These are phyloP conservation scores for Eunapius fragilis DNA, from an alignment of 37 sponge, comb jelly and placozoan genomes.

Conservation along the genomic window DNA sequence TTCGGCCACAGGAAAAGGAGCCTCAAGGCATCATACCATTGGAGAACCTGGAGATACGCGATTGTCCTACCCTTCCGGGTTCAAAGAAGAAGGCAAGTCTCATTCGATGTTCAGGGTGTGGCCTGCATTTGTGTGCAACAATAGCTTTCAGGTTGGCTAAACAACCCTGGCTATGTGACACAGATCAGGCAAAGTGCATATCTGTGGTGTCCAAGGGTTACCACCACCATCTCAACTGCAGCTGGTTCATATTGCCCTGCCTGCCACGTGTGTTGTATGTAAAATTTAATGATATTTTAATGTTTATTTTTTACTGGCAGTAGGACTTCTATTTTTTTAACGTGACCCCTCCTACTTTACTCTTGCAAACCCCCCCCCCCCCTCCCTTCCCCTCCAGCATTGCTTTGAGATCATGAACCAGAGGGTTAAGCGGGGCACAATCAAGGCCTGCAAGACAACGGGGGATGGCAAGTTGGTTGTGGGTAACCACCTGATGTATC, in stretches of 20 bases:
- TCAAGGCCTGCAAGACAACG: constrained; percentile 87
- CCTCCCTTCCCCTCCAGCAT: constrained; percentile 20
- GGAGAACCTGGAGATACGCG: constrained; percentile 72
- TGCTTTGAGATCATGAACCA: constrained; percentile 80
- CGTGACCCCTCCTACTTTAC: background rate
- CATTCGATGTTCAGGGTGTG: background rate
- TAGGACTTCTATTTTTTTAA: background rate
- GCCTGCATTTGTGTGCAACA: background rate
- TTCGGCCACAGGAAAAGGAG: constrained; percentile 62
- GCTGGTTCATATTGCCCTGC: no score
- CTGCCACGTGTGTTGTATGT: no score
- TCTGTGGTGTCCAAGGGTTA: no score
- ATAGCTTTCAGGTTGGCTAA: background rate
- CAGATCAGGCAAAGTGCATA: no score
- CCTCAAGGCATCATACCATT: constrained; percentile 87
- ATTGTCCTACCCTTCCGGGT: constrained; percentile 21
- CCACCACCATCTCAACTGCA: no score
- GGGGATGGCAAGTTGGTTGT: constrained; percentile 78
- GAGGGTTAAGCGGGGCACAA: constrained; percentile 41
- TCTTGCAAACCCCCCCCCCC: background rate
- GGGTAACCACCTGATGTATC: constrained; percentile 69
- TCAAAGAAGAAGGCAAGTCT: constrained; percentile 62
- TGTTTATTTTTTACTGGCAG: background rate
- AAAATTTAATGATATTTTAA: no score
- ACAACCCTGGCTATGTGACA: background rate